Evolutionary conservation across 2,888 invertebrate genomes (phyloP), one percentile per base, ranked within the genome.

Genomic region (Drosophila borealis): DNA sequence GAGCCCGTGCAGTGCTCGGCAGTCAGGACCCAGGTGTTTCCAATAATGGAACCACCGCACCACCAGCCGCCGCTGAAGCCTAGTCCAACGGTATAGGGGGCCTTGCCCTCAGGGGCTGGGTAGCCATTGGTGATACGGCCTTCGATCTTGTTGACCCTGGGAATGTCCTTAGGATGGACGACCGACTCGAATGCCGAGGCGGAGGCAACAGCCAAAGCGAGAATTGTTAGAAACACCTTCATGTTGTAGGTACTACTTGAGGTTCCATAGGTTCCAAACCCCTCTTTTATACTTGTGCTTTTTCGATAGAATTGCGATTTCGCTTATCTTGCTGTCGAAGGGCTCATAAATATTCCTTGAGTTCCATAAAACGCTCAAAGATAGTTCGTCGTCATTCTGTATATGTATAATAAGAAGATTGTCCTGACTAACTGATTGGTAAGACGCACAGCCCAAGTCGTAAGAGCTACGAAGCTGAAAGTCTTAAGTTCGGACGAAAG

Each of bases 1-100:
- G 69, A 64, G 5, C 77, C 64, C 3, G 89, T 80, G 64, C 91
- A 91, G 62, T 91, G 90, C 66, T 89, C 88, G 14, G 90, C 90
- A 4, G 90, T 90, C 51, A 90, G 44, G 2, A 91, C 73, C 81
- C 83, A 90, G 21, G 45, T 78, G 41, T 80, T 91, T 34, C 92
- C 91, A 21, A 41, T 34, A 61, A 89, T 75, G 34, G 82, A 76
- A 33, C 87, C 89, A 66, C 89, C 89, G 59, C 88, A 89, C 82
- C 82, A 79, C 69, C 74, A 76, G 54, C 78, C 77, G 14, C 62
- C 71, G 36, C 84, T 74, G 48, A 90, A 70, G n/a, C 88, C 81
- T 9, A 89, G 70, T 1, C 89, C 91, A 1, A 89, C 89, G 49
- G 88, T 88, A 46, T 90, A 88, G 19, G 90, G 88, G 4, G 86